Conservation (phyloP, 1,140 invertebrate genomes). For the Microplitis mediator region DNA sequence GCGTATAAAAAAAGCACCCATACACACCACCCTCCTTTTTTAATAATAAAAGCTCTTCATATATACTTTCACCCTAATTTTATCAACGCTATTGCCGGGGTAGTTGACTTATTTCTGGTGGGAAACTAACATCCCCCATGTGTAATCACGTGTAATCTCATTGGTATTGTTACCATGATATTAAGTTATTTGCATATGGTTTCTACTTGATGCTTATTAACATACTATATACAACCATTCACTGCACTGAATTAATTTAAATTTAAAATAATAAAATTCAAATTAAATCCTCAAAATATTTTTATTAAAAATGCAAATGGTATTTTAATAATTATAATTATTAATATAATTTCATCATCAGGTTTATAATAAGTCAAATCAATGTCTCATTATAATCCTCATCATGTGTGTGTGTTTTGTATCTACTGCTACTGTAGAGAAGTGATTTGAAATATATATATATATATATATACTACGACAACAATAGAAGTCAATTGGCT, state of each 20-base stretch:
- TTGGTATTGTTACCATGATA: constrained; percentile 38
- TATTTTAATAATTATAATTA: not conserved
- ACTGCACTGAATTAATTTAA: too few species aligned
- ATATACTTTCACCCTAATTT: not conserved
- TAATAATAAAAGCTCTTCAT: constrained; percentile 13
- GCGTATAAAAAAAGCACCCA: constrained; percentile 24
- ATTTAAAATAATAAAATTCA: too few species aligned
- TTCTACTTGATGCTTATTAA: constrained; percentile 26
- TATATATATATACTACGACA: constrained; percentile 17
- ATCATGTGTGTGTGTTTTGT: too few species aligned
- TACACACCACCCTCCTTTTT: constrained; percentile 6
- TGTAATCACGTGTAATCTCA: constrained; percentile 47
- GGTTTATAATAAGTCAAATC: constrained; percentile 11
- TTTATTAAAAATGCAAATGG: too few species aligned
- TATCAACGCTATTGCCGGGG: not conserved
- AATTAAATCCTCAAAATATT: too few species aligned
- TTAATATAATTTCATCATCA: not conserved
- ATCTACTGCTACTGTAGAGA: not conserved
- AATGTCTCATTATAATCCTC: not conserved
- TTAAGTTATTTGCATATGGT: constrained; percentile 46
- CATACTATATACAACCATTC: constrained; percentile 24
- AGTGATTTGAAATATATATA: constrained; percentile 21
- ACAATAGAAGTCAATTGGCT: constrained; percentile 37
- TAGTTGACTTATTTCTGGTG: constrained; percentile 22
- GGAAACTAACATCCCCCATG: constrained; percentile 38